Conservation (phyloP, 2,888 invertebrate genomes). For the Sicus ferrugineus region DNA sequence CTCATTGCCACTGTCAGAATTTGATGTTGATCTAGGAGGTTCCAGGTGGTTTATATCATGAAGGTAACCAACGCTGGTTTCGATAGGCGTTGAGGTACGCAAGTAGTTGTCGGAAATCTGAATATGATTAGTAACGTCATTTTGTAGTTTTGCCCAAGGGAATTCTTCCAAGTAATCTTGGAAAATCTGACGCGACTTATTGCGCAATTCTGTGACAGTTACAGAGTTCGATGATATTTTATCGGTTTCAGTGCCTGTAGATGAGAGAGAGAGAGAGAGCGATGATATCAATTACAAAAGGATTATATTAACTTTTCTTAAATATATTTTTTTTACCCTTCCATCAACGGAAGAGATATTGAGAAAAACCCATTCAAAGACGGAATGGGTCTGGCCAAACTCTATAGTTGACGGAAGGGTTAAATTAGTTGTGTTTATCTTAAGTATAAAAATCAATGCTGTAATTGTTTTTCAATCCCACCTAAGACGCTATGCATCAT, state of each 20-base stretch:
- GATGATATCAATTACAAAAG: neutral
- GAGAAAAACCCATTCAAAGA: no score
- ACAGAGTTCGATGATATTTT: slow-evolving; percentile 16
- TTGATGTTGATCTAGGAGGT: slow-evolving; percentile 43
- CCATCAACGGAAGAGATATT: no score
- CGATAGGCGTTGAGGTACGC: slow-evolving; percentile 51
- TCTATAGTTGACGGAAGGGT: no score
- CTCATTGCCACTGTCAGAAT: neutral
- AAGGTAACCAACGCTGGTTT: slow-evolving; percentile 35
- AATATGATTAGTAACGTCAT: neutral
- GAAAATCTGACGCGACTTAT: slow-evolving; percentile 51
- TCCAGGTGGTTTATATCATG: slow-evolving; percentile 24
- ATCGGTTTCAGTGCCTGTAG: slow-evolving; percentile 36
- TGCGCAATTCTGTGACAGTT: slow-evolving; percentile 40
- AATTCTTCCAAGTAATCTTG: slow-evolving; percentile 55
- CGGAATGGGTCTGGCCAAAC: no score
- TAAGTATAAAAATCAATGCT: neutral
- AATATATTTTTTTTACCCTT: no score
- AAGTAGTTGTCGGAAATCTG: slow-evolving; percentile 8
- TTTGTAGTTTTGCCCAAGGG: slow-evolving; percentile 23
- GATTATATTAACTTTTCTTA: neutral
- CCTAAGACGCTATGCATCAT: slow-evolving; percentile 69
- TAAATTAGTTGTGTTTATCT: no score
- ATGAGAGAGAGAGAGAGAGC: no score
- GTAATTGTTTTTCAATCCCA: neutral